These are phyloP conservation scores for Brachyptera risi DNA, from an alignment of 2,888 invertebrate species.

Conservation along the genomic window DNA sequence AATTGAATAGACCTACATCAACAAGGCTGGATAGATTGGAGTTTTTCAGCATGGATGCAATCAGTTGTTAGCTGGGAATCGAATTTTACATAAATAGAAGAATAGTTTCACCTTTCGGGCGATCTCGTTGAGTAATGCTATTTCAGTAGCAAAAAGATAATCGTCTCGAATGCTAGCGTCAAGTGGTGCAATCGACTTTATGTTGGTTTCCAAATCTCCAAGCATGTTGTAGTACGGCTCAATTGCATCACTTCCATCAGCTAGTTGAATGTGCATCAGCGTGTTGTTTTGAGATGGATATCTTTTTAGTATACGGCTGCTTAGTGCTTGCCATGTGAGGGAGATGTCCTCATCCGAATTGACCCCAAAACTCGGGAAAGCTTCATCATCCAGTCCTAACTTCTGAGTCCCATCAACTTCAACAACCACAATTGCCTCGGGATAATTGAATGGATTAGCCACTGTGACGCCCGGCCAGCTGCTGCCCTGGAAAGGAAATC, in stretches of 20 bases:
- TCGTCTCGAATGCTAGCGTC: constrained; percentile 52
- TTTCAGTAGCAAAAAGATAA: constrained; percentile 57
- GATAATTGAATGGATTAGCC: constrained; percentile 64
- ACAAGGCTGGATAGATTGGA: too few relatives aligned
- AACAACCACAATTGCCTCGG: constrained; percentile 66
- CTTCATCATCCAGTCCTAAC: constrained; percentile 35
- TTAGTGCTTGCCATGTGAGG: constrained; percentile 52
- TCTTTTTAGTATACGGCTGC: constrained; percentile 56
- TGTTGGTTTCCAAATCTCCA: constrained; percentile 1
- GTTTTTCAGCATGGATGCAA: too few relatives aligned
- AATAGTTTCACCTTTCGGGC: constrained; percentile 51
- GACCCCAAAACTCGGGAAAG: constrained; percentile 55
- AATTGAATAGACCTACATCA: too few relatives aligned
- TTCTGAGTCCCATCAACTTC: constrained; percentile 62
- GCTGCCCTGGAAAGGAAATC: constrained; percentile 54
- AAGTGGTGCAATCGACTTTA: constrained; percentile 11
- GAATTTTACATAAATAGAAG: too few relatives aligned
- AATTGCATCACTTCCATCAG: constrained; percentile 60
- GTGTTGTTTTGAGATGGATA: constrained; percentile 57
- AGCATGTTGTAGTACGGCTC: constrained; percentile 1
- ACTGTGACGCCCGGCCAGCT: constrained; percentile 67
- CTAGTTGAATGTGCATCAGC: constrained; percentile 60
- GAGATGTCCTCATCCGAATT: constrained; percentile 59
- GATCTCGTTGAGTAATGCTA: constrained; percentile 56
- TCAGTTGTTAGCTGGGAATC: too few relatives aligned